Conservation (phyloP, 2,888 invertebrate species). For the Tipula helvola region DNA sequence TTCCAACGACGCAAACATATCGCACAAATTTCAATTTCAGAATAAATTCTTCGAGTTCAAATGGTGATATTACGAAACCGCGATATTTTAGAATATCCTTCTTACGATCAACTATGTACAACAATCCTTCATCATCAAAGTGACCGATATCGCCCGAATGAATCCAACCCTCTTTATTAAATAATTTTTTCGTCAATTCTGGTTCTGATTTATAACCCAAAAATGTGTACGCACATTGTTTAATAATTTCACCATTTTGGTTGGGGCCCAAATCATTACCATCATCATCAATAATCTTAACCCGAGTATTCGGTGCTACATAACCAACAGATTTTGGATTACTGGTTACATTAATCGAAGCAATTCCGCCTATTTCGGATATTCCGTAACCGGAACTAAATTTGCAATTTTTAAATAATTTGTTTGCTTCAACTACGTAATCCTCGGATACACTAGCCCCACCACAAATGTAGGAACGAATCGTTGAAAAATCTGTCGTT, state of each 20-base stretch:
- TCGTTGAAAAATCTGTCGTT: slow-evolving; percentile 10
- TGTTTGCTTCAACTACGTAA: neutral
- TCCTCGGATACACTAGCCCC: neutral
- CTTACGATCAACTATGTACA: slow-evolving; percentile 25
- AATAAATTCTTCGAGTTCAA: slow-evolving; percentile 27
- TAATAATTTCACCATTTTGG: neutral
- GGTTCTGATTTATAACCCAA: slow-evolving; percentile 7
- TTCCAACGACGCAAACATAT: slow-evolving; percentile 7
- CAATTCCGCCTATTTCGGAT: neutral
- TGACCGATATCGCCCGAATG: slow-evolving; percentile 33
- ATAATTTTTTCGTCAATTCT: neutral
- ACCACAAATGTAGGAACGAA: neutral
- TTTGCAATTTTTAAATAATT: neutral
- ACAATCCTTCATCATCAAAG: slow-evolving; percentile 29
- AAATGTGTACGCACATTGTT: neutral
- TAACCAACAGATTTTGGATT: neutral
- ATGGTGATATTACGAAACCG: slow-evolving; percentile 20
- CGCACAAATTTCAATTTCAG: slow-evolving; percentile 7
- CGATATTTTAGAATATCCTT: slow-evolving; percentile 26
- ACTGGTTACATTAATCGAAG: neutral
- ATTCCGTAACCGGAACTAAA: neutral
- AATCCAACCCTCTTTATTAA: slow-evolving; percentile 22
- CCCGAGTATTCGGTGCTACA: neutral
- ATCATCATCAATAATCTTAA: neutral
- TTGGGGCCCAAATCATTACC: neutral